These are phyloP conservation scores for Microchrysa polita DNA, from an alignment of 2,888 invertebrate genomes.

Conservation along the genomic window DNA sequence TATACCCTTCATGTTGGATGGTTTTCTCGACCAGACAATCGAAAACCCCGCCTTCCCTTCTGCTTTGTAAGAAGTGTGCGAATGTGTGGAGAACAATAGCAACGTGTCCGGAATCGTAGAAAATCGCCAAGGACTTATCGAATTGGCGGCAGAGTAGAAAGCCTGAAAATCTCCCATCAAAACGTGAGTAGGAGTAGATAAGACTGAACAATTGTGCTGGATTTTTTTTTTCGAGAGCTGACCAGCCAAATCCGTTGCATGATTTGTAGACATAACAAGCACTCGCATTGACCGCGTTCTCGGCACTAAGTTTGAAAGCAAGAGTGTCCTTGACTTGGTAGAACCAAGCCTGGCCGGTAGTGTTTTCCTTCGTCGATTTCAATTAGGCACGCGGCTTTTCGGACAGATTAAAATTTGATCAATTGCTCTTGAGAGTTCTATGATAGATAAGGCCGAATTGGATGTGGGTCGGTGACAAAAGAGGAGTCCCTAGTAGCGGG, in stretches of 20 bases:
- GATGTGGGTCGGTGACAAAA: too few species aligned
- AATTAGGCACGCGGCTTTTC: slow-evolving; percentile 49
- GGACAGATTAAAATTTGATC: slow-evolving; percentile 51
- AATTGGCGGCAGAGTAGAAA: slow-evolving; percentile 38
- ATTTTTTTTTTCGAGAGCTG: not conserved
- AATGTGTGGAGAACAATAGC: slow-evolving; percentile 14
- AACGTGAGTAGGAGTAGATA: slow-evolving; percentile 50
- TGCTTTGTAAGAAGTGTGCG: too few species aligned
- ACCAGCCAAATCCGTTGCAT: not conserved
- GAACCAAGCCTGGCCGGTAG: slow-evolving; percentile 28
- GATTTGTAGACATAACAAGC: slow-evolving; percentile 9
- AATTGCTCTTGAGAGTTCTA: slow-evolving; percentile 47
- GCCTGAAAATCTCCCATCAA: slow-evolving; percentile 48
- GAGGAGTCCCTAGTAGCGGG: not conserved
- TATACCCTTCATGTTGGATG: too few species aligned
- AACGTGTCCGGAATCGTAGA: not conserved
- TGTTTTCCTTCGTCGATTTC: slow-evolving; percentile 49
- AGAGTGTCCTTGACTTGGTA: slow-evolving; percentile 39
- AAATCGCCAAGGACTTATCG: not conserved
- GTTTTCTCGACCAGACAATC: too few species aligned
- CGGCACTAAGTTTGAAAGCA: not conserved
- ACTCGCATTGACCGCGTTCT: not conserved
- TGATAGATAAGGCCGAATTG: slow-evolving; percentile 30
- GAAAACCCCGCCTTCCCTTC: too few species aligned
- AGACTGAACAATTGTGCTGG: slow-evolving; percentile 40